Evolutionary conservation across 92 coral and sea anemone genomes (phyloP).

Genomic region (Zoanthus sansibaricus): DNA sequence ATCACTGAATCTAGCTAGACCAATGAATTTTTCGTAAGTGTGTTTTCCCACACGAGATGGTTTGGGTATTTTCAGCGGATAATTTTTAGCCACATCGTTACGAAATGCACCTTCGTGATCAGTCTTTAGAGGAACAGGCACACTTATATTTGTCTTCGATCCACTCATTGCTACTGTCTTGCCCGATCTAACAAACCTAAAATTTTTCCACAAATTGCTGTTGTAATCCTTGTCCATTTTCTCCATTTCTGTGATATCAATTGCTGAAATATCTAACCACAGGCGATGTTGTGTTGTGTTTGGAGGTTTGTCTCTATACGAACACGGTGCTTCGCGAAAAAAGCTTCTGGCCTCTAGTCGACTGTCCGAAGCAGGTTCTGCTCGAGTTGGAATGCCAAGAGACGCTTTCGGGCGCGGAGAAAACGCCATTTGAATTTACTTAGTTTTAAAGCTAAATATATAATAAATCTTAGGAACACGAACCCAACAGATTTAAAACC

Average conservation of each 20-base stretch:
- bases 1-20: slow-evolving; percentile 65
- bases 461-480: too few relatives aligned
- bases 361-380: slow-evolving; percentile 57
- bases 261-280: slow-evolving; percentile 79
- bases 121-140: background rate
- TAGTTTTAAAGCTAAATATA: background rate
- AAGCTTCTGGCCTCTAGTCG: slow-evolving; percentile 74
- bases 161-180: slow-evolving; percentile 55
- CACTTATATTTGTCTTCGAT: background rate
- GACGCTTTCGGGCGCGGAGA: slow-evolving; percentile 77
- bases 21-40: slow-evolving; percentile 72
- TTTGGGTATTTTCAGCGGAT: slow-evolving; percentile 76
- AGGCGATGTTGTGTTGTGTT: slow-evolving; percentile 80
- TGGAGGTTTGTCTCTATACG: slow-evolving; percentile 69
- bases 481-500: background rate
- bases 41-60: slow-evolving; percentile 79
- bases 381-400: slow-evolving; percentile 76
- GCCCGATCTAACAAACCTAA: slow-evolving; percentile 83
- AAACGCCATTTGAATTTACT: slow-evolving; percentile 66
- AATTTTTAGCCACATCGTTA: slow-evolving; percentile 70
- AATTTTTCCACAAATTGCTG: slow-evolving; percentile 94
- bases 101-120: slow-evolving; percentile 43
- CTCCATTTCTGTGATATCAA: slow-evolving; percentile 69
- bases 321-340: slow-evolving; percentile 78
- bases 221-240: slow-evolving; percentile 76